Evolutionary conservation across 2,113 vertebrate species (phyloP).

Genomic region (Lethenteron reissneri): DNA sequence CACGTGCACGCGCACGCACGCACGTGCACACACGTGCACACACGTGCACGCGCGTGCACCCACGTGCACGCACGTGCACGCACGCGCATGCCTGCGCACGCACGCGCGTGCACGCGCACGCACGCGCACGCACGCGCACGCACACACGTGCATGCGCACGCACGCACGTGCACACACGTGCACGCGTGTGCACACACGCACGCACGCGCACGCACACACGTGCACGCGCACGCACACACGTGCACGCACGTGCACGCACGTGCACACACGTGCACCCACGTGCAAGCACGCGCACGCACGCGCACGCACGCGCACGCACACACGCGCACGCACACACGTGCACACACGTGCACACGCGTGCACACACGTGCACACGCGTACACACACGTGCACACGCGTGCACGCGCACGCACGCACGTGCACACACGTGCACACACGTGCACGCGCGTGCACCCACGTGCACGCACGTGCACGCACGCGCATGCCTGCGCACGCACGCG

Average conservation of each 20-base stretch:
- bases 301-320: background rate
- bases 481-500: too few relatives aligned
- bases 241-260: background rate
- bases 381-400: background rate
- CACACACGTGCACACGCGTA: background rate
- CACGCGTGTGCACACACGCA: too few relatives aligned
- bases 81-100: background rate
- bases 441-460: background rate
- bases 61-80: background rate
- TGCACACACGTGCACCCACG: background rate
- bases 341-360: background rate
- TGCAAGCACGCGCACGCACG: background rate
- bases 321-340: background rate
- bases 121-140: background rate
- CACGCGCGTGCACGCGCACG: background rate
- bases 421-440: background rate
- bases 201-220: too few relatives aligned
- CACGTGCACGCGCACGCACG: background rate
- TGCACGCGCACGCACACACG: too few relatives aligned
- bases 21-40: background rate
- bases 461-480: too few relatives aligned
- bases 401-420: background rate
- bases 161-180: background rate
- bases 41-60: background rate
- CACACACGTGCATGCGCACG: background rate